Evolutionary conservation across 2,113 vertebrate genomes (phyloP), one percentile per base, ranked within the genome.

Genomic region (Dermatemys mawii): DNA sequence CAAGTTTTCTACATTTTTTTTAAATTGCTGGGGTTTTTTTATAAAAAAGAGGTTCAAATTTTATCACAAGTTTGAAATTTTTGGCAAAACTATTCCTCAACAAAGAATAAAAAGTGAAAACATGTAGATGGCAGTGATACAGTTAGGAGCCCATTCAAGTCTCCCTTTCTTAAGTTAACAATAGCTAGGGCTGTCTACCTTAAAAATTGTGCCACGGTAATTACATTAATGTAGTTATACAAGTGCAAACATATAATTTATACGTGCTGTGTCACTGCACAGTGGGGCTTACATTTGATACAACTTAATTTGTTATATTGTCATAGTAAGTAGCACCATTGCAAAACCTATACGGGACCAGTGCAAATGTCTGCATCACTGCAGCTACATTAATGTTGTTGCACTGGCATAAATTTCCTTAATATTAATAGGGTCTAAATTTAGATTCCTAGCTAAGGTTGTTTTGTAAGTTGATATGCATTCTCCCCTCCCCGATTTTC

Each of bases 181-280:
- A 67, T 19, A 70, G 8, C 17, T 21, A 38, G 16, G 63, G 63
- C 63, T 70, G 8, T 70, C 63, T 38, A 70, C 19, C 10, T 38
- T 70, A n/a, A n/a, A 70, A 70, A 35, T 8, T 70, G 17, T 38
- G 19, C 63, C n/a, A 8, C 29, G 27, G 5, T n/a, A 4, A 26
- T 83, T 53, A 53, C 32, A 1, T 48, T 46, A 48, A 6, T 32
- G 3, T 22, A 24, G 21, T 84, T 6, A 13, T 80, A 4, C 50
- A 83, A 19, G 14, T 78, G 3, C 54, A 44, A 70, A 2, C 63
- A 27, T 16, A 80, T 32, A 49, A 51, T 35, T 78, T 63, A 54
- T 11, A 1, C 19, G 2, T 0, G 73, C 10, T 4, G 44, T 60
- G 10, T 0, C 76, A 41, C 51, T 35, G 51, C 2, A 5, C 38